A percentile compares a stretch with the other conserved stretches of the same genome.
These are phyloP conservation scores for Malurus elegans DNA, from an alignment of 2,113 vertebrate genomes.

Conservation along the genomic window DNA sequence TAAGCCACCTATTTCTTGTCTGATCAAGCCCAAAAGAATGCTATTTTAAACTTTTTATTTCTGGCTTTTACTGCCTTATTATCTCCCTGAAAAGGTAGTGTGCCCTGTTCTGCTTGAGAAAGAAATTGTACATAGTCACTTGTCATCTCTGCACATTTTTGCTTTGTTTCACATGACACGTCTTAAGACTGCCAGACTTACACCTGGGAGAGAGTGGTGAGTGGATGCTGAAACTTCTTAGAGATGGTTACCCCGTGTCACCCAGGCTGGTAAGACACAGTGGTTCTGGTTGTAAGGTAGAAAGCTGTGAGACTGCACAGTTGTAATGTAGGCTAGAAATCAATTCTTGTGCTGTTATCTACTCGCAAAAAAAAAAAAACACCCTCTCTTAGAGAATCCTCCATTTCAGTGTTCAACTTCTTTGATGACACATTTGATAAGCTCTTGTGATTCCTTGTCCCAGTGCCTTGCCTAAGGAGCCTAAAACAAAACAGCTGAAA, in stretches of 20 bases:
- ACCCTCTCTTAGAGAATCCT: neutral
- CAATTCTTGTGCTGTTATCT: neutral
- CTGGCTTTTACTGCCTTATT: neutral
- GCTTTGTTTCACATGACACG: neutral
- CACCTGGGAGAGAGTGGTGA: neutral
- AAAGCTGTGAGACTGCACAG: neutral
- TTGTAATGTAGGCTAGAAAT: neutral
- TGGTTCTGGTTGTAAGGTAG: neutral
- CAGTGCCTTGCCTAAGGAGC: neutral
- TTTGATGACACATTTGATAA: neutral
- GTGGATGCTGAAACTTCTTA: neutral
- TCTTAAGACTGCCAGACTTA: neutral
- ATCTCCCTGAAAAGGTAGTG: neutral
- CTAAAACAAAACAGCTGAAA: neutral
- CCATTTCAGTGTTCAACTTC: neutral
- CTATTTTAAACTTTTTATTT: neutral
- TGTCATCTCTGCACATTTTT: neutral
- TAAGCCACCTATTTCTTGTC: neutral
- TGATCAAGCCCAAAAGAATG: neutral
- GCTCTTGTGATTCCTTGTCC: neutral
- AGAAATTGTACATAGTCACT: neutral
- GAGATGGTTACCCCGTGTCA: neutral
- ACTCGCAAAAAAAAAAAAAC: neutral
- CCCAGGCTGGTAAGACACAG: fast-evolving
- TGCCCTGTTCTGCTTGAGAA: neutral